Evolutionary conservation across 1,140 invertebrate genomes (phyloP).

Genomic region (Leptonema lineaticorne): DNA sequence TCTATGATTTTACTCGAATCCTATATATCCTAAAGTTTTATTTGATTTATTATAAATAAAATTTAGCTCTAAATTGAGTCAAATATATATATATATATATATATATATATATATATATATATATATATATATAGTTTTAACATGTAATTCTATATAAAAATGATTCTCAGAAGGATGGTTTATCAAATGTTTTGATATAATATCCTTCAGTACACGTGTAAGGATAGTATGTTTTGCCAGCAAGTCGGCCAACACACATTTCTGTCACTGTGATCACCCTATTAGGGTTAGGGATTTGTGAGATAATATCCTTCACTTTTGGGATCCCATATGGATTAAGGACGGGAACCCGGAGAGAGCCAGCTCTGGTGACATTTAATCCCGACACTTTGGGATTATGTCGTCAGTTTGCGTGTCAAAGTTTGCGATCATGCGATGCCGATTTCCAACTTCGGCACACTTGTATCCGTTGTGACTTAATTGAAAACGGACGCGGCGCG

Average conservation of each 20-base stretch:
- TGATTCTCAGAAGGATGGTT: no score
- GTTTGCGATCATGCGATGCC: neutral
- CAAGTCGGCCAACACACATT: neutral
- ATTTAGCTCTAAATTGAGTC: no score
- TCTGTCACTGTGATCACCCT: slow-evolving; percentile 9
- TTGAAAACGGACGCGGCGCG: no score
- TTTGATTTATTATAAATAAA: no score
- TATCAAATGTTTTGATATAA: no score
- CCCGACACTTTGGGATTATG: slow-evolving; percentile 18
- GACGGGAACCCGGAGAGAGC: neutral
- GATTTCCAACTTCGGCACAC: neutral
- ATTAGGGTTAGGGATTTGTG: slow-evolving; percentile 9
- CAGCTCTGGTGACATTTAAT: neutral
- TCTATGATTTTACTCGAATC: no score
- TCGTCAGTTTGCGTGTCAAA: slow-evolving; percentile 18
- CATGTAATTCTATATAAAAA: no score
- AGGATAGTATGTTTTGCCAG: no score
- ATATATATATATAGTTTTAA: no score
- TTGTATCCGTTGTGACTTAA: neutral
- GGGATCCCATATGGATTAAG: slow-evolving; percentile 21
- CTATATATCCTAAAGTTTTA: no score
- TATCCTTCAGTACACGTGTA: no score
- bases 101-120: neutral
- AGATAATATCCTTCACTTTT: slow-evolving; percentile 25
- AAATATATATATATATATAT: neutral